phyloP scores from a whole-genome alignment of 1,140 invertebrate genomes.

The Drosophila quadrilineata region DNA sequence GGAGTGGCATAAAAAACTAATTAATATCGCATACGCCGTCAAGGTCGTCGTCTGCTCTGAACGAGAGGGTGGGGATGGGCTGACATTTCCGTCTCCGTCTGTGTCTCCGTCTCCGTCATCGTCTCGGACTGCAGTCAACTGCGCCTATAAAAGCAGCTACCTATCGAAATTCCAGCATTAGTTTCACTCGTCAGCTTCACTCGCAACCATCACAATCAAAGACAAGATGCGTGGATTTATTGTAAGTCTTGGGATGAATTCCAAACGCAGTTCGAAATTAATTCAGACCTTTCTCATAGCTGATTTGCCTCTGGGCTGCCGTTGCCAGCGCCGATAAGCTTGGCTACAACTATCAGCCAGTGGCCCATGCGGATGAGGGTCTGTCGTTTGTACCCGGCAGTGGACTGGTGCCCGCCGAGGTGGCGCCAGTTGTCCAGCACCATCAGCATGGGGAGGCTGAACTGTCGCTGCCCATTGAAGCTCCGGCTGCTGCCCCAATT shows the following conservation, averaged over 20 bases:
- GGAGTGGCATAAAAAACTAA: slow-evolving; percentile 58
- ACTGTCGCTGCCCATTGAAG: slow-evolving; percentile 56
- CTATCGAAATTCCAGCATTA: slow-evolving; percentile 41
- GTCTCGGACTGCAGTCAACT: slow-evolving; percentile 18
- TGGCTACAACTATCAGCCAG: slow-evolving; percentile 71
- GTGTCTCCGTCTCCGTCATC: no score
- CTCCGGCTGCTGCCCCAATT: slow-evolving; percentile 4
- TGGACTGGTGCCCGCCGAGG: slow-evolving; percentile 27
- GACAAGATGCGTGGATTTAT: slow-evolving; percentile 66
- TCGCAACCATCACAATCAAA: slow-evolving; percentile 18
- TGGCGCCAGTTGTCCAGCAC: background rate
- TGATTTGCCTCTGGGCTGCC: slow-evolving; percentile 64
- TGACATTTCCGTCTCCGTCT: no score
- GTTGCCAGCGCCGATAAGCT: slow-evolving; percentile 59
- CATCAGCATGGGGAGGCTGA: slow-evolving; percentile 58
- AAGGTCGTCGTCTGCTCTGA: slow-evolving; percentile 41
- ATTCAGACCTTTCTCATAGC: slow-evolving; percentile 11
- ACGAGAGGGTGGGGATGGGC: slow-evolving; percentile 37
- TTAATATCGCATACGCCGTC: slow-evolving; percentile 44
- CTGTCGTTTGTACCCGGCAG: slow-evolving; percentile 54
- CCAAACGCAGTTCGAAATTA: background rate
- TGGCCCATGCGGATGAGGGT: slow-evolving; percentile 59
- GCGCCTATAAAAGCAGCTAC: slow-evolving; percentile 54
- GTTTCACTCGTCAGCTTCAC: slow-evolving; percentile 45
- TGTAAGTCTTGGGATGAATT: slow-evolving; percentile 42